These are phyloP conservation scores for Theretra japonica DNA, from an alignment of 2,888 invertebrate species.

Conservation along the genomic window DNA sequence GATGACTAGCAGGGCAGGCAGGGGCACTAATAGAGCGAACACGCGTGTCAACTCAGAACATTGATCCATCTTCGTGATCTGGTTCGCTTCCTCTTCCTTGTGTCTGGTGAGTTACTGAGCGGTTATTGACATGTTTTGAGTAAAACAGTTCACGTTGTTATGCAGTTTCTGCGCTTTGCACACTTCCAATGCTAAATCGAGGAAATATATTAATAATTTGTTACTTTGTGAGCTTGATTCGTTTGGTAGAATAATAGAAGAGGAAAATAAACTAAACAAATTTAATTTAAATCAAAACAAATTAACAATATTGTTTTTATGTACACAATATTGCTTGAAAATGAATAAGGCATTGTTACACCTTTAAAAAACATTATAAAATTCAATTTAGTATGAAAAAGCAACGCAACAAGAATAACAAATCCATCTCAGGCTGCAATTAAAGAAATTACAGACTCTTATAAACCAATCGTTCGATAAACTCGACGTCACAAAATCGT, in stretches of 20 bases:
- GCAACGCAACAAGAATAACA: neutral
- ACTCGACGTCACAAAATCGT: neutral
- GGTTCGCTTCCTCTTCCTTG: conserved; percentile 29
- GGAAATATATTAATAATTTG: no score
- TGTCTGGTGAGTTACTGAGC: neutral
- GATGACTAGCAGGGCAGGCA: conserved; percentile 34
- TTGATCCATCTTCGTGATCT: conserved; percentile 48
- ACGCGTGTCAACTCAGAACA: conserved; percentile 60
- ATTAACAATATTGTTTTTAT: no score
- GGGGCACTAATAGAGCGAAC: conserved; percentile 60
- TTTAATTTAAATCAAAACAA: no score
- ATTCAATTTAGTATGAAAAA: neutral
- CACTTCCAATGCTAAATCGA: no score
- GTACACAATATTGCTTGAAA: no score
- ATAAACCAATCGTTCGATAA: neutral
- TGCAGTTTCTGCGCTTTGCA: no score
- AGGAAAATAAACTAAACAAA: no score
- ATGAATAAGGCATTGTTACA: no score
- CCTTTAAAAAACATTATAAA: no score
- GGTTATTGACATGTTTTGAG: conserved; percentile 3
- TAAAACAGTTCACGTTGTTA: no score
- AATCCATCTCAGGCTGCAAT: neutral
- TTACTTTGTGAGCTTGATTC: no score
- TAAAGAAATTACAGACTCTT: neutral
- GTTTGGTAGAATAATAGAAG: no score